These are phyloP conservation scores for Harpagus bidentatus DNA, from an alignment of 2,113 vertebrate genomes.

Conservation along the genomic window DNA sequence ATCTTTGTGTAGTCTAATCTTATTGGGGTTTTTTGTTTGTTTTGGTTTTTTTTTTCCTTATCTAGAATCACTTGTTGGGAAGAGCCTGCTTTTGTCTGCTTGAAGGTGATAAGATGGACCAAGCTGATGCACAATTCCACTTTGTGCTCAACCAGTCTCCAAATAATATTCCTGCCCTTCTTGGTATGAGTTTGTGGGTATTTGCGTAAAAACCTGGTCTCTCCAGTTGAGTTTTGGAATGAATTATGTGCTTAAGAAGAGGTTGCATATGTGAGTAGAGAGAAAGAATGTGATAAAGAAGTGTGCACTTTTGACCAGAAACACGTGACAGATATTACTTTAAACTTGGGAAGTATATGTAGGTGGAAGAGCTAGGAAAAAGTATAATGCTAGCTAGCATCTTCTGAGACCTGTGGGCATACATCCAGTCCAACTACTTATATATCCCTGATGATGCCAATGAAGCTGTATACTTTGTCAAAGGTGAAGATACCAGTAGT, in stretches of 20 bases:
- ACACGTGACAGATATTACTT: neutral
- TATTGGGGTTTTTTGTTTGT: neutral
- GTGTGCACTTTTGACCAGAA: neutral
- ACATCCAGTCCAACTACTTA: neutral
- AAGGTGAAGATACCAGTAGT: neutral
- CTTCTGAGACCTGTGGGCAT: neutral
- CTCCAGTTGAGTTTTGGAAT: neutral
- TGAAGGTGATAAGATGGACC: slow-evolving; percentile 99
- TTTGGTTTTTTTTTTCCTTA: neutral
- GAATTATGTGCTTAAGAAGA: neutral
- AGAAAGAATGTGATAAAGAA: neutral
- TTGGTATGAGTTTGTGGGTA: slow-evolving; percentile 75
- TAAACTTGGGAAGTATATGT: neutral
- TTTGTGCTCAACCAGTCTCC: slow-evolving; percentile 98
- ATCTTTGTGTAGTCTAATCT: neutral
- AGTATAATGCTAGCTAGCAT: neutral
- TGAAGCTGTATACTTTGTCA: neutral
- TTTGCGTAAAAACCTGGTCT: neutral
- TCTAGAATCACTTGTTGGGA: slow-evolving; percentile 95
- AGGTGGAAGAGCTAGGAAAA: neutral
- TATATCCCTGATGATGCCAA: neutral
- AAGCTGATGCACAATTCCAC: slow-evolving; percentile 97
- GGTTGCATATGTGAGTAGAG: neutral
- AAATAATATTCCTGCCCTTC: slow-evolving; percentile 97
- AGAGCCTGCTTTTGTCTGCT: slow-evolving; percentile 98